phyloP scores from a whole-genome alignment of 2,888 invertebrate species.

The Drosophila diplacantha region DNA sequence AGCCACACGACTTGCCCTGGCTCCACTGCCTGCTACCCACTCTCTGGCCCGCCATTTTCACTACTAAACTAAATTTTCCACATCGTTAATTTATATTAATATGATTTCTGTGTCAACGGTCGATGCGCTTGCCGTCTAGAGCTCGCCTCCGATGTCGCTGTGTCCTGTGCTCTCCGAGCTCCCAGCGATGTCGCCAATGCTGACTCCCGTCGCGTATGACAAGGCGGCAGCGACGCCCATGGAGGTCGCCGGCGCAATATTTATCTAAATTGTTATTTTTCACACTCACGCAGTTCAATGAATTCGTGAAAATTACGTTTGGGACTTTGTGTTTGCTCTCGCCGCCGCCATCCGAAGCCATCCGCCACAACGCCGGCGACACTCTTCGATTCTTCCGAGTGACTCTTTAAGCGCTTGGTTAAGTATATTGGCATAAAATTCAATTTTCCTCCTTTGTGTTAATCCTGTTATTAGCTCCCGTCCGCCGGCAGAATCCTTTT shows the following conservation, averaged over 20 bases:
- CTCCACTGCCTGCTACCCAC: slow-evolving; percentile 8
- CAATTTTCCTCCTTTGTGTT: slow-evolving; percentile 71
- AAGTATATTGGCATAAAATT: slow-evolving; percentile 67
- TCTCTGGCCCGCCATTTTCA: slow-evolving; percentile 61
- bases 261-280: slow-evolving; percentile 79
- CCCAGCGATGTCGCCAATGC: slow-evolving; percentile 21
- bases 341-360: slow-evolving; percentile 23
- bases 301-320: slow-evolving; percentile 78
- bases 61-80: slow-evolving; percentile 78
- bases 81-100: slow-evolving; percentile 79
- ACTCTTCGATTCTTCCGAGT: slow-evolving; percentile 27
- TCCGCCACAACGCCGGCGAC: slow-evolving; percentile 1
- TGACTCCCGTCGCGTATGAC: slow-evolving; percentile 45
- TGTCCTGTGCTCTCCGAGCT: slow-evolving; percentile 6
- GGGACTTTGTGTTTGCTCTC: slow-evolving; percentile 74
- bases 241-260: slow-evolving; percentile 74
- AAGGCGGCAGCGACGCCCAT: slow-evolving; percentile 54
- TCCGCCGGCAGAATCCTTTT: slow-evolving; percentile 49
- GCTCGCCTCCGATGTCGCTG: slow-evolving; percentile 14
- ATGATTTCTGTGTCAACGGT: slow-evolving; percentile 75
- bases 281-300: slow-evolving; percentile 78
- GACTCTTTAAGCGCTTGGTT: slow-evolving; percentile 58
- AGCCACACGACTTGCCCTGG: slow-evolving; percentile 51
- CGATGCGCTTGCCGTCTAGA: slow-evolving; percentile 49
- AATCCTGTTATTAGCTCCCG: slow-evolving; percentile 70